Evolutionary conservation across 2,797 vertebrate species (phyloP).

Genomic region (Mustela erminea): DNA sequence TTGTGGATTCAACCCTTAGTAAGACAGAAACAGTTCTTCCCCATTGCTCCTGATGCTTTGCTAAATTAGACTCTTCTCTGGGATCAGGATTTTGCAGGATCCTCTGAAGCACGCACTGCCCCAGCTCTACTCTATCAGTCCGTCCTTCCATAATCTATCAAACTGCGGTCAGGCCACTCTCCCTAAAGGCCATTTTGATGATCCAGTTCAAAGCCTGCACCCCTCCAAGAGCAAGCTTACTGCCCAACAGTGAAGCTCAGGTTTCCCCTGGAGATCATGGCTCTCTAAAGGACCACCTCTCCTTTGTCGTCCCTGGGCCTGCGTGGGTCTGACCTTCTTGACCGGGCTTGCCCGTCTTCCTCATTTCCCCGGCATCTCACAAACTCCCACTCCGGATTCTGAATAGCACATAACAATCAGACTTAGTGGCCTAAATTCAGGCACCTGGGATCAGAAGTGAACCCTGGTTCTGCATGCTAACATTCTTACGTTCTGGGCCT

Average conservation of each 20-base stretch:
- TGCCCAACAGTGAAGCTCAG: not conserved
- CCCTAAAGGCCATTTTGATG: not conserved
- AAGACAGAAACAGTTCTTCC: not conserved
- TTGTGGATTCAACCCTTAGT: not conserved
- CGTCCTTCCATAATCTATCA: not conserved
- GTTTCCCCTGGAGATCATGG: too few relatives aligned
- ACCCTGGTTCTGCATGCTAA: not conserved
- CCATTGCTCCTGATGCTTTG: not conserved
- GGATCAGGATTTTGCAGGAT: not conserved
- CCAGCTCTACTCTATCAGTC: not conserved
- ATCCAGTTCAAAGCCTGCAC: not conserved
- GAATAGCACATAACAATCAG: not conserved
- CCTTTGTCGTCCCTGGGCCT: not conserved
- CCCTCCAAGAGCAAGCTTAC: too few relatives aligned
- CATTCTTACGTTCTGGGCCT: not conserved
- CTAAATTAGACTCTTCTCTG: not conserved
- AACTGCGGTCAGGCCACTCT: not conserved
- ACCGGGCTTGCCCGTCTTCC: not conserved
- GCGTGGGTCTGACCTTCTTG: rapidly evolving
- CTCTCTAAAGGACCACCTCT: too few relatives aligned
- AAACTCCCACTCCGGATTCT: not conserved
- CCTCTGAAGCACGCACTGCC: not conserved
- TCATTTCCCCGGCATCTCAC: not conserved
- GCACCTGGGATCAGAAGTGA: too few relatives aligned
- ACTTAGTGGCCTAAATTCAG: not conserved